Evolutionary conservation across 2,797 vertebrate species (phyloP).

Genomic region (Smutsia gigantea): DNA sequence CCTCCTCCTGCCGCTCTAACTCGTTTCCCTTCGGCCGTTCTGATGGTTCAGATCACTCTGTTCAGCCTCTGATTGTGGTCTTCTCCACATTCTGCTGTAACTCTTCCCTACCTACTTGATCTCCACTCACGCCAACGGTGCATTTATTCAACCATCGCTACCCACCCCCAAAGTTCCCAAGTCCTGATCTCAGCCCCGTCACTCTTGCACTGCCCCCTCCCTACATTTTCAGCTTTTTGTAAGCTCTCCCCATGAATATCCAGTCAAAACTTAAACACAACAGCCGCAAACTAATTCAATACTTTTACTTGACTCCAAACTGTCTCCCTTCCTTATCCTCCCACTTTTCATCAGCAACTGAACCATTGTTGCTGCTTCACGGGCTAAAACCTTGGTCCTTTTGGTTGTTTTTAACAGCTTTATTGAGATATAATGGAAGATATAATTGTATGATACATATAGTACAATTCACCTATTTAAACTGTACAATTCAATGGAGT

Average conservation of each 20-base stretch:
- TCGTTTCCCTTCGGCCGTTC: background rate
- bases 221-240: background rate
- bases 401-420: constrained; percentile 8
- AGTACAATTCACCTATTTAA: background rate
- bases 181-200: background rate
- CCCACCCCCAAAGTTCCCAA: background rate
- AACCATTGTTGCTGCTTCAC: background rate
- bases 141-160: background rate
- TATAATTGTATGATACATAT: background rate
- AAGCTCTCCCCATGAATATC: background rate
- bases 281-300: background rate
- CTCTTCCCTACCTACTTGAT: background rate
- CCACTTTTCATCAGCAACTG: background rate
- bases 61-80: background rate
- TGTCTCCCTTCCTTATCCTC: background rate
- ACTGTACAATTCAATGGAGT: background rate
- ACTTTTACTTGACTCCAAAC: background rate
- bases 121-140: background rate
- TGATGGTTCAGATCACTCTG: background rate
- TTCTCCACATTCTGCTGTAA: background rate
- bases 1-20: background rate
- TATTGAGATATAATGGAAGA: background rate
- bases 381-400: background rate
- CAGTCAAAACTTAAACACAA: background rate
- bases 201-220: too few relatives aligned